phyloP scores from a whole-genome alignment of 2,797 vertebrate genomes.

The Vespertilio murinus region DNA sequence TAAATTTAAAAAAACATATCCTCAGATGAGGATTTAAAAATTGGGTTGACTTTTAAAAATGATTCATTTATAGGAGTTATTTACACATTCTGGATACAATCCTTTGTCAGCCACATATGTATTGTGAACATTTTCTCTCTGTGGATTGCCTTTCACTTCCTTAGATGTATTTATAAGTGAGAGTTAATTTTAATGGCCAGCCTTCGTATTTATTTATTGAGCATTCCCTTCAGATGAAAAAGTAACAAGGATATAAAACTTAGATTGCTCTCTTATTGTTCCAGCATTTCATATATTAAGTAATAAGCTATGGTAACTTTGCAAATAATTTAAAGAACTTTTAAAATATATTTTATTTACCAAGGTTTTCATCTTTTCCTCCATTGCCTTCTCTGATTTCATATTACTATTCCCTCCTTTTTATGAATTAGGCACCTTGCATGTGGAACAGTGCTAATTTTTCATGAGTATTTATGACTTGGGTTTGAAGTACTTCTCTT shows the following conservation, averaged over 20 bases:
- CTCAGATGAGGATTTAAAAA: background rate
- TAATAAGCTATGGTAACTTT: background rate
- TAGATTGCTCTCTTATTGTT: background rate
- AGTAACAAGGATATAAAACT: slow-evolving; percentile 5
- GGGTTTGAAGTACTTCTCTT: background rate
- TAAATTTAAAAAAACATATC: background rate
- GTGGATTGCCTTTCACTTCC: background rate
- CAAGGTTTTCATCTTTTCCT: background rate
- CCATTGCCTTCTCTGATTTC: background rate
- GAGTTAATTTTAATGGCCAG: background rate
- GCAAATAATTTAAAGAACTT: background rate
- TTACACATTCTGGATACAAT: background rate
- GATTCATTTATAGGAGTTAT: background rate
- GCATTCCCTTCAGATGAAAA: background rate
- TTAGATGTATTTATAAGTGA: background rate
- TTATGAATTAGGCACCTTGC: background rate
- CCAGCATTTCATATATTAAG: background rate
- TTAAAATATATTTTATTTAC: background rate
- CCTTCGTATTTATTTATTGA: background rate
- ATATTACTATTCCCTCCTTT: background rate
- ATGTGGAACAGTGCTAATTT: background rate
- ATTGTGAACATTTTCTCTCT: background rate
- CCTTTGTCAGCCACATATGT: background rate
- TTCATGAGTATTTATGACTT: background rate
- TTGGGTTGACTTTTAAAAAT: background rate